Evolutionary conservation across 1,140 invertebrate genomes (phyloP).

Genomic region (Drosophila truncata): DNA sequence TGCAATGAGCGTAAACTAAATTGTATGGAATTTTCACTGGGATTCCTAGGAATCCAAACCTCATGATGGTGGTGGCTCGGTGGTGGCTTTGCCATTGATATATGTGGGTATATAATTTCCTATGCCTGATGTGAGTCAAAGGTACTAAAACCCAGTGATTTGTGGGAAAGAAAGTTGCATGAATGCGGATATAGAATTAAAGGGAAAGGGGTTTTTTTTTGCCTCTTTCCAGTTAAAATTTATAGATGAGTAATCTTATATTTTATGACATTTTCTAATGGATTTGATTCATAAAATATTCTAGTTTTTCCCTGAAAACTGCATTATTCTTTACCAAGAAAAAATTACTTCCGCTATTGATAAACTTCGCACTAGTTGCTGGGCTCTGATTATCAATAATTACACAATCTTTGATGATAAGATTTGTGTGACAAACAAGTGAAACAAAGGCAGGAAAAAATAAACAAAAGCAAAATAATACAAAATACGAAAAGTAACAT

Average conservation of each 20-base stretch:
- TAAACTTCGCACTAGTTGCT: slow-evolving; percentile 12
- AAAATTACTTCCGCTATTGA: slow-evolving; percentile 32
- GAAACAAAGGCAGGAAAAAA: neutral
- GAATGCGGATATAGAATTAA: slow-evolving; percentile 1
- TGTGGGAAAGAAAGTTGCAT: slow-evolving; percentile 7
- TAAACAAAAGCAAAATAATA: neutral
- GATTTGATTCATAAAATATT: neutral
- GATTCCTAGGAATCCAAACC: slow-evolving; percentile 31
- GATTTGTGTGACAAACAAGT: neutral
- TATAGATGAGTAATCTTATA: slow-evolving; percentile 1
- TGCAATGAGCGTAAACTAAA: slow-evolving; percentile 10
- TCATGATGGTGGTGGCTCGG: neutral
- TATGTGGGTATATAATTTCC: slow-evolving; percentile 8
- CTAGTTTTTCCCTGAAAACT: neutral
- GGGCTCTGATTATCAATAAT: slow-evolving; percentile 35
- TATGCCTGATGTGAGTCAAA: slow-evolving; percentile 20
- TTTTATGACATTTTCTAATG: neutral
- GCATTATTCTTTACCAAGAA: neutral
- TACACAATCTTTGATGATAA: slow-evolving; percentile 24
- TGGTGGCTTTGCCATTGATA: slow-evolving; percentile 21
- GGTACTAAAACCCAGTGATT: slow-evolving; percentile 12
- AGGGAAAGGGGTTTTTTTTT: neutral
- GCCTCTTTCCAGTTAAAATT: neutral
- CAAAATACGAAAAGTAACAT: neutral
- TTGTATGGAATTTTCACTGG: slow-evolving; percentile 29